Base-by-base conservation (phyloP, 2,888 invertebrate species). In the Catocala nupta region DNA sequence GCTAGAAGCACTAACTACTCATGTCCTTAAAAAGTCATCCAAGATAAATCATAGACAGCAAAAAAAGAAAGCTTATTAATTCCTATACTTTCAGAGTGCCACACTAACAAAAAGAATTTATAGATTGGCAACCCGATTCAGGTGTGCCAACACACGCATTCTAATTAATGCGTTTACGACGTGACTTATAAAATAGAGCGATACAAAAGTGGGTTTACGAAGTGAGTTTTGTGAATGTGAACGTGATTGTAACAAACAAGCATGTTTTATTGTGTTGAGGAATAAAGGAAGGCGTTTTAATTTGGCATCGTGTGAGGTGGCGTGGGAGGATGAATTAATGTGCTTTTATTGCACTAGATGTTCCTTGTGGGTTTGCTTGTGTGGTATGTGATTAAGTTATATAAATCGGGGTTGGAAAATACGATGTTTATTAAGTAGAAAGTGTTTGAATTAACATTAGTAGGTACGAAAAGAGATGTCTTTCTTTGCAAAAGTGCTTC, bases 241-340 rank as follows among this genome's bases (percentile, higher is more conserved):
- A 91, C 91, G 91, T 92, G 91, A 88, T 90, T 82, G 67, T 70
- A 86, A 91, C 91, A 92, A 90, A 88, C 83, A 79, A 73, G 75
- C 64, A 33, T 51, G 74, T 76, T 73, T 81, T 81, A 86, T 89
- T 89, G 85, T 90, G 79, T 67, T 36, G 42, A 33, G 65, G 59
- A 64, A 73, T 71, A 80, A 81, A 83, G 83, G 83, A 81, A 80
- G 77, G 68, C 72, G 78, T 82, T 76, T 79, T 75, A 77, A 68
- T 72, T 77, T 83, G 33, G 56, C 75, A 65, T 66, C 71, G 73
- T 80, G 84, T 83, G 87, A 77, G 86, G 66, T 43, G 43, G 47
- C 33, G 57, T 55, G 59, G 59, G 59, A 59, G 64, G 47, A 42
- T 54, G 9, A n/a, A 12, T 52, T 36, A 39, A 44, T 44, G 53